Base-by-base conservation (phyloP, 1,140 invertebrate species). In the Conopomorpha cramerella region DNA sequence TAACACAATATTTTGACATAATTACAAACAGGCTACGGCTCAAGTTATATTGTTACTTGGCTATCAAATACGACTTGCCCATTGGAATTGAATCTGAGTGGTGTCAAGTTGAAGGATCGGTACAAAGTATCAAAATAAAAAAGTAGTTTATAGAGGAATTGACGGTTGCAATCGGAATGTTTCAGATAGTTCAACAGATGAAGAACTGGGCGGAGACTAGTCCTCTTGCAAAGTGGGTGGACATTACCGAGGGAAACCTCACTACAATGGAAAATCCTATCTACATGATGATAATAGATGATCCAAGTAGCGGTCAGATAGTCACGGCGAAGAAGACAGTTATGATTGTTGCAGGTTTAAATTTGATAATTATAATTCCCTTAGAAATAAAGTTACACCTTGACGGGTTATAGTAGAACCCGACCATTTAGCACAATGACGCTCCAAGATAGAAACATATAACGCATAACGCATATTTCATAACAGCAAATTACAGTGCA, bases 181-280 rank as follows among this genome's bases (percentile, higher is more conserved):
- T 49, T 30, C 40, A 72, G 67, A 66, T 72, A 40, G 43, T 53
- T 15, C 18, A 36, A 11, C 61, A 70, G 32, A 38, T 72, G 27
- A 65, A 60, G 34, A 49, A 55, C 25, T 74, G 70, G 70, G 51
- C 59, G 12, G 65, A 63, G 31, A 48, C 47, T 3, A 74, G 70
- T 45, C 67, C 67, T 2, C 35, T 74, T 18, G 67, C 51, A 16
- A 72, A 66, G 45, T 59, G 50, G 54, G 28, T 59, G 8, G 70
- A 74, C 36, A 62, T 74, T 15, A 72, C 65, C 0, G 30, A 46
- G 33, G 59, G 59, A n/a, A 72, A 71, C 39, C 62, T 49, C 13
- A 74, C 70, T 3, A 38, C 49, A 7, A 72, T 74, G 65, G 63
- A 74, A 34, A 71, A 72, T 49, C 63, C 65, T 10, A 70, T 74